Conservation (phyloP, 1,140 invertebrate genomes). For the Paracyclopina nana region DNA sequence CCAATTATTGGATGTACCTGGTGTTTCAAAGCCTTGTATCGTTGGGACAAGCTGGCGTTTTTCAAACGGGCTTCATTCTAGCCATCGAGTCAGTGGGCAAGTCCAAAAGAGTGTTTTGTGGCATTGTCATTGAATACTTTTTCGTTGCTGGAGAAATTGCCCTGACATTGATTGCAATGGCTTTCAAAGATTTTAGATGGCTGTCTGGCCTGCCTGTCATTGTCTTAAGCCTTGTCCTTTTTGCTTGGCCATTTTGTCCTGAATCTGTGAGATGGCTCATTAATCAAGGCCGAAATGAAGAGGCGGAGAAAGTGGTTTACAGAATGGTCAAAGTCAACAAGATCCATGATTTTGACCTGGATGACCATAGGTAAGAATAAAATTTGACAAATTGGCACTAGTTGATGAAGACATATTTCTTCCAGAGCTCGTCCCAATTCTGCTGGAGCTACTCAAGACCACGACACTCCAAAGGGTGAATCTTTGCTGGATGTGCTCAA, state of each 20-base stretch:
- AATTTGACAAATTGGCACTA: neutral
- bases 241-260: neutral
- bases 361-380: neutral
- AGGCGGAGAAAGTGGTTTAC: conserved; percentile 19
- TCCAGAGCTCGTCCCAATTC: neutral
- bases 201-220: too few species aligned
- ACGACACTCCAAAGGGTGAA: too few species aligned
- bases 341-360: neutral
- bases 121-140: conserved; percentile 6
- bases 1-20: neutral
- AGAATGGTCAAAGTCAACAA: conserved; percentile 18
- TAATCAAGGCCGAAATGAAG: conserved; percentile 16
- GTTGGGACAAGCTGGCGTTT: conserved; percentile 1
- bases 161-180: conserved; percentile 4
- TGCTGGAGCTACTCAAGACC: too few species aligned
- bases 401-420: neutral
- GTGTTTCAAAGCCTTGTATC: neutral
- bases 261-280: conserved; percentile 20
- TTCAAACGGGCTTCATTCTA: conserved; percentile 9
- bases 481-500: neutral
- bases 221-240: too few species aligned
- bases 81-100: conserved; percentile 7
- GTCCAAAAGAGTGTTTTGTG: conserved; percentile 3
- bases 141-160: conserved; percentile 6
- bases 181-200: too few species aligned